Conservation (phyloP, 92 coral and sea anemone genomes). For the Phenganax marumi region DNA sequence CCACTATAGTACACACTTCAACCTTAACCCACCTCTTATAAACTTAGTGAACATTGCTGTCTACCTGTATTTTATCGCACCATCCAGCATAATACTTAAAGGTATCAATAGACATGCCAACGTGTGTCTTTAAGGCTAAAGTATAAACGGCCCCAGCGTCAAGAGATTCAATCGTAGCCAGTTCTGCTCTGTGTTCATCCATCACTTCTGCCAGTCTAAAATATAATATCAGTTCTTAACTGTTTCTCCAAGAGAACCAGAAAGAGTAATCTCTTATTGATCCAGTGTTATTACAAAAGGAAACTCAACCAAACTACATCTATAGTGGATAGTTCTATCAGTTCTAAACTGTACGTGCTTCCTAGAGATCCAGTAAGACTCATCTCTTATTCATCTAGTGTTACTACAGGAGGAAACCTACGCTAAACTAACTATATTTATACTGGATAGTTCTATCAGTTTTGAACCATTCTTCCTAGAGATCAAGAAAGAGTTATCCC, state of each 20-base stretch:
- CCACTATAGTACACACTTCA: background rate
- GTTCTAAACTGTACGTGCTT: too few species aligned
- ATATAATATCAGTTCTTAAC: background rate
- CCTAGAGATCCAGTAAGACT: too few species aligned
- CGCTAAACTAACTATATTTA: too few species aligned
- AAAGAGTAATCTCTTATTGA: background rate
- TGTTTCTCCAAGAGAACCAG: background rate
- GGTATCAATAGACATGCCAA: constrained; percentile 98
- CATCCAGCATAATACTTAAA: constrained; percentile 96
- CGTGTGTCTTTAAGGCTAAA: constrained; percentile 89
- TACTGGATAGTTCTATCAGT: too few species aligned
- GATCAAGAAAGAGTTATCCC: too few species aligned
- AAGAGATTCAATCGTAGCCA: constrained; percentile 90
- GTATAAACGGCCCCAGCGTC: constrained; percentile 99
- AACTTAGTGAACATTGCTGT: background rate
- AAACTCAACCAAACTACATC: too few species aligned
- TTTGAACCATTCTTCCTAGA: too few species aligned
- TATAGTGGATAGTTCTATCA: too few species aligned
- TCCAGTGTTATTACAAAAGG: too few species aligned
- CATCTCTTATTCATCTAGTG: too few species aligned
- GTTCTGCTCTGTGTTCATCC: constrained; percentile 88
- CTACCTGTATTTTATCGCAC: constrained; percentile 99
- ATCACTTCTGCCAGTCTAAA: constrained; percentile 85
- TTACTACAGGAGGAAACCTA: too few species aligned
- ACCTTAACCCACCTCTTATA: background rate